Conservation (phyloP, 1,140 invertebrate genomes). For the Heliconius melpomene region DNA sequence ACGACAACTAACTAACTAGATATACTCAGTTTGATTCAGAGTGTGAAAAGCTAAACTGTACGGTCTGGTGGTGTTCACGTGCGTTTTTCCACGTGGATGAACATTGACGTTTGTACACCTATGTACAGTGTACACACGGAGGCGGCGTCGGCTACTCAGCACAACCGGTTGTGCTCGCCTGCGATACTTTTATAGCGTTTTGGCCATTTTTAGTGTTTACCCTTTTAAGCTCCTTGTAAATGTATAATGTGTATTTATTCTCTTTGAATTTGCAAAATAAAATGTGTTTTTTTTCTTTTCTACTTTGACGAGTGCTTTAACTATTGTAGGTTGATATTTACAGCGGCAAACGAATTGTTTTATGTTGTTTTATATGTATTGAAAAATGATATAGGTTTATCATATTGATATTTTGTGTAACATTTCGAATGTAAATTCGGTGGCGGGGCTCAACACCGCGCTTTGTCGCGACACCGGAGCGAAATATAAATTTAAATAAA, state of each 20-base stretch:
- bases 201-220: not conserved
- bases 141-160: not conserved
- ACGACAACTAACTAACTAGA: not conserved
- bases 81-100: slow-evolving; percentile 24
- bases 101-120: slow-evolving; percentile 14
- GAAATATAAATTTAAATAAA: no score
- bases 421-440: no score
- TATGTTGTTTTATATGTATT: no score
- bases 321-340: no score
- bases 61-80: slow-evolving; percentile 25
- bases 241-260: not conserved
- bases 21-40: not conserved
- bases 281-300: not conserved
- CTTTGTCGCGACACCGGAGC: no score
- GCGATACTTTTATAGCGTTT: not conserved
- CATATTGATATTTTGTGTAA: no score
- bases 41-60: slow-evolving; percentile 19
- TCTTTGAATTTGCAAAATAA: not conserved
- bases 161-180: not conserved
- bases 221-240: not conserved
- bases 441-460: no score
- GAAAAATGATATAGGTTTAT: no score
- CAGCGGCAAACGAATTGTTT: no score
- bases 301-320: no score
- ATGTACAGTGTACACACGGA: not conserved